Percentiles rank a stretch among this genome's conserved stretches.
Conservation (phyloP, 2,797 vertebrate species). For the Schizopygopsis malacanthus region DNA sequence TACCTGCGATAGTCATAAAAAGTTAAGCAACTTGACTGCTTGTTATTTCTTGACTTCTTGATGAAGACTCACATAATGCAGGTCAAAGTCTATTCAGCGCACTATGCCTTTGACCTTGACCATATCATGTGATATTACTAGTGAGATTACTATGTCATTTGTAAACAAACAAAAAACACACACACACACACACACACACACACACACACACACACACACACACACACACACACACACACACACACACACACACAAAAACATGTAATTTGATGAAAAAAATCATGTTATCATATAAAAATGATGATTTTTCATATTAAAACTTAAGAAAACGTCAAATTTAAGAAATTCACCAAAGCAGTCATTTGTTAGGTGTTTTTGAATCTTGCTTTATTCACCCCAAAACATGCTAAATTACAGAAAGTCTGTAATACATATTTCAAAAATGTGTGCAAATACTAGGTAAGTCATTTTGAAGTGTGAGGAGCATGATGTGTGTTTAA, state of each 20-base stretch:
- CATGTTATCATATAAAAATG: background rate
- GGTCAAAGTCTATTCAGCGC: background rate
- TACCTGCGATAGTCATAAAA: constrained; percentile 23
- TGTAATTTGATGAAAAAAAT: background rate
- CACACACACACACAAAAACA: background rate
- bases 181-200: background rate
- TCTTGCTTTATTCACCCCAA: background rate
- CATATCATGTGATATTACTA: background rate
- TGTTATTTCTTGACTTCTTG: constrained; percentile 23
- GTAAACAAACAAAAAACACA: background rate
- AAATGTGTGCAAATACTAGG: background rate
- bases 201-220: background rate
- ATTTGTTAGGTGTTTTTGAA: background rate
- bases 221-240: background rate
- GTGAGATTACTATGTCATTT: background rate
- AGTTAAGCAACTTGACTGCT: constrained; percentile 7
- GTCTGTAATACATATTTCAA: background rate
- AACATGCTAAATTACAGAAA: background rate
- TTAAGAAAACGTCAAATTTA: background rate
- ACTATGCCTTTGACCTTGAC: background rate
- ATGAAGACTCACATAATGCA: background rate
- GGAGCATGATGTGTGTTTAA: background rate
- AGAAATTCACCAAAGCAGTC: background rate
- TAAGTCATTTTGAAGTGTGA: background rate
- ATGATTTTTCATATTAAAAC: background rate